These are phyloP conservation scores for Acanthosepion pharaonis DNA, from an alignment of 2,888 invertebrate genomes.

Conservation along the genomic window DNA sequence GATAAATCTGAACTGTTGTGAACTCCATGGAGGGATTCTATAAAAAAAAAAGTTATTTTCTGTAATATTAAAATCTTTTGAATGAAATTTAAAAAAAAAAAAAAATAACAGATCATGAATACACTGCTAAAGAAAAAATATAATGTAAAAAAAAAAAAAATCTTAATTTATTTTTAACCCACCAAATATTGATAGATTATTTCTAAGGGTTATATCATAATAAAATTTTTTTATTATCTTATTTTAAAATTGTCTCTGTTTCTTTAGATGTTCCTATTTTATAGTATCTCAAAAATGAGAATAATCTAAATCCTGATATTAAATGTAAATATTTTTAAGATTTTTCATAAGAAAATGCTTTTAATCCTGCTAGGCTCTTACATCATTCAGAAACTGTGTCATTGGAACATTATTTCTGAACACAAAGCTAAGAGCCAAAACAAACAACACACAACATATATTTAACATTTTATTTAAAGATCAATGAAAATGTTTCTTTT, in stretches of 20 bases:
- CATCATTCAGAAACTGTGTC: conserved; percentile 23
- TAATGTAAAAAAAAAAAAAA: neutral
- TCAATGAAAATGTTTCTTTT: neutral
- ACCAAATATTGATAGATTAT: neutral
- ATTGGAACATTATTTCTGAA: neutral
- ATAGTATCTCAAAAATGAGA: neutral
- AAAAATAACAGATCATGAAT: neutral
- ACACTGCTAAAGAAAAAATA: neutral
- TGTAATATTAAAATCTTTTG: neutral
- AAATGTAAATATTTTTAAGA: neutral
- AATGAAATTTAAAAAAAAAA: too few species aligned
- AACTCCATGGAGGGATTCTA: neutral
- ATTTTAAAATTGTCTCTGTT: neutral
- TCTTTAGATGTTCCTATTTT: neutral
- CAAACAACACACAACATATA: neutral
- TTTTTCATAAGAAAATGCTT: neutral
- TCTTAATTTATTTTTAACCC: neutral
- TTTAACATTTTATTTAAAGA: neutral
- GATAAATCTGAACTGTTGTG: neutral
- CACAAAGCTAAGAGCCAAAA: neutral
- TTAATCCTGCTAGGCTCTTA: neutral
- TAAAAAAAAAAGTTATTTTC: neutral
- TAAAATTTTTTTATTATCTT: neutral
- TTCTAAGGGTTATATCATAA: neutral
- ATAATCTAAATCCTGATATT: neutral